These are phyloP conservation scores for Drosophila antonietae DNA, from an alignment of 2,888 invertebrate species.

Conservation along the genomic window DNA sequence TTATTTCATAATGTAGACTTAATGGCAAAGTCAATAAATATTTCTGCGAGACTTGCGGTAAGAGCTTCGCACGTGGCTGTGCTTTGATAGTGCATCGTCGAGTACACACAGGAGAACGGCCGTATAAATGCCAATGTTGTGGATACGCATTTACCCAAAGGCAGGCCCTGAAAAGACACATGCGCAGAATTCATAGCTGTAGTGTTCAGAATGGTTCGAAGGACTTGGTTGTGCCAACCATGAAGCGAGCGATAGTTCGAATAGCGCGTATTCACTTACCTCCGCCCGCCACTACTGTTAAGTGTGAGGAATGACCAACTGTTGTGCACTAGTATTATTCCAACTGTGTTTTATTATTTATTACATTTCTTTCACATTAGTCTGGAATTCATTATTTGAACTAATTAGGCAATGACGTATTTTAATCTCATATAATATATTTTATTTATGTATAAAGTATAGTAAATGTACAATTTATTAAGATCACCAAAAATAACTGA, in stretches of 20 bases:
- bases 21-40: background rate
- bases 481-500: background rate
- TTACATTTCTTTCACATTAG: background rate
- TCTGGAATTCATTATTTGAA: background rate
- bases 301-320: conserved; percentile 34
- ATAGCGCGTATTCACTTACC: conserved; percentile 45
- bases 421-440: too few species aligned
- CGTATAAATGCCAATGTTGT: conserved; percentile 32
- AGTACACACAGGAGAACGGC: conserved; percentile 40
- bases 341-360: conserved; percentile 1
- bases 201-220: conserved; percentile 2
- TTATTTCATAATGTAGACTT: background rate
- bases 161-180: conserved; percentile 41
- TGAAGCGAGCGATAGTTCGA: conserved; percentile 44
- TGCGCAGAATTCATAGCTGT: conserved; percentile 26
- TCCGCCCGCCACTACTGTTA: background rate
- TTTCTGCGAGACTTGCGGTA: conserved; percentile 32
- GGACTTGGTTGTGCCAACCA: conserved; percentile 12
- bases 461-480: background rate
- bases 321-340: background rate
- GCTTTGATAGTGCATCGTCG: conserved; percentile 27
- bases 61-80: conserved; percentile 28
- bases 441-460: too few species aligned
- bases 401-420: background rate
- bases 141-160: conserved; percentile 39